Evolutionary conservation across 2,797 vertebrate genomes (phyloP), one percentile per base, ranked within the genome.

Genomic region (Pseudochirops cupreus): DNA sequence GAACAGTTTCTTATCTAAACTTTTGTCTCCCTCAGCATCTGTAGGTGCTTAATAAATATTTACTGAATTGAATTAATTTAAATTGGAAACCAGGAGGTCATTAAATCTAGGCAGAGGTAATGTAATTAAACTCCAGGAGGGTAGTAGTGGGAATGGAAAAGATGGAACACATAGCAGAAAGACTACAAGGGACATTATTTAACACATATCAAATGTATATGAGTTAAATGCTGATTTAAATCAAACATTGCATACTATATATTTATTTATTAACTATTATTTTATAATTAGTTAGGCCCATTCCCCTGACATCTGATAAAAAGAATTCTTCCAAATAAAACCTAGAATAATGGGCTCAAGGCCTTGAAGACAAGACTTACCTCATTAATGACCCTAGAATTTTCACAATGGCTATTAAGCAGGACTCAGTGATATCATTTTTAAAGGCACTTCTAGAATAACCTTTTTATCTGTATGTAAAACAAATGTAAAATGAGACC

Each of bases 181-280:
- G 31, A n/a, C 62, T 67, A n/a, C 62, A 74, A 74, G 62, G 31
- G 54, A 92, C 12, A 91, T 91, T 53, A 95, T 96, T 93, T 92
- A 92, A 92, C 87, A 56, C 39, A 55, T 28, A 11, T 54, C 93
- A 3, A 0, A 12, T 56, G 1, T 67, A 1, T 56, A 50, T 94
- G 54, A 95, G 31, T 57, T 93, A 94, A 95, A 39, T 92, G 57
- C 28, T 90, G 57, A 92, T 90, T 92, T 7, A 95, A 95, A 87
- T 59, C 3, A 96, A 39, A 21, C 39, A 18, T 67, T n/a, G 18
- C 1, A 67, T 59, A 59, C 31, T 59, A 31, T 13, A 62, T 14
- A 39, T 24, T 21, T 74, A 74, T 74, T 18, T 21, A 9, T 74
- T 67, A 67, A 14, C 33, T 67, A 67, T 33, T 7, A 74, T 74